Base-by-base conservation (phyloP, 2,113 vertebrate genomes). In the Eleginops maclovinus region DNA sequence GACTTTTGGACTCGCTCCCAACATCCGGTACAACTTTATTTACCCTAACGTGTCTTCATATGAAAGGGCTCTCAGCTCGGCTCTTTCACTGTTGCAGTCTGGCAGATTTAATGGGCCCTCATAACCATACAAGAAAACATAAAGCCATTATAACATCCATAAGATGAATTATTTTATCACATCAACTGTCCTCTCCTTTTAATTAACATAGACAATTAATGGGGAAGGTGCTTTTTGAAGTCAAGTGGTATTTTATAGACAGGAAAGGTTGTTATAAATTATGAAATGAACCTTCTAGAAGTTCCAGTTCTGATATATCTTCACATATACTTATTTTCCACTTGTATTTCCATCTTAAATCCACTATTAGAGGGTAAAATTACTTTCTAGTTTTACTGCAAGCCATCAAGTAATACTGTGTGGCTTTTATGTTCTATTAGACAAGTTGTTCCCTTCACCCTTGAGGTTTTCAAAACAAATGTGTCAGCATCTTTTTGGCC, bases 51-150 rank as follows among this genome's bases (percentile, higher is more conserved):
- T 51, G 40, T 61, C 26, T 64, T 28, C 28, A 71, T 59, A 71
- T 87, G 54, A 89, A 81, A 85, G 46, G n/a, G 5, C 31, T 73
- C 62, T 24, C 67, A 60, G 69, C 50, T 60, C 22, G 58, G 59
- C 41, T 3, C 44, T 51, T 65, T 56, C 47, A 40, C 71, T 50
- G 51, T 77, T 70, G 40, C 28, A n/a, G 26, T 50, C 66, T 72
- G 73, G 73, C 44, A 44, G 46, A 58, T 60, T 67, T 74, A 70
- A 78, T 21, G 54, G 51, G 10, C 62, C 43, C 22, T 59, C 19
- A 28, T 54, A 14, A 56, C 36, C 53, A n/a, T 11, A 19, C 51
- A 44, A 47, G 54, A 43, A 66, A 61, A 41, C 13, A 8, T 50
- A 16, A 73, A 64, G 9, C n/a, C 47, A 43, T 82, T 59, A 60